Conservation (phyloP, 2,888 invertebrate genomes). For the Operophtera brumata region DNA sequence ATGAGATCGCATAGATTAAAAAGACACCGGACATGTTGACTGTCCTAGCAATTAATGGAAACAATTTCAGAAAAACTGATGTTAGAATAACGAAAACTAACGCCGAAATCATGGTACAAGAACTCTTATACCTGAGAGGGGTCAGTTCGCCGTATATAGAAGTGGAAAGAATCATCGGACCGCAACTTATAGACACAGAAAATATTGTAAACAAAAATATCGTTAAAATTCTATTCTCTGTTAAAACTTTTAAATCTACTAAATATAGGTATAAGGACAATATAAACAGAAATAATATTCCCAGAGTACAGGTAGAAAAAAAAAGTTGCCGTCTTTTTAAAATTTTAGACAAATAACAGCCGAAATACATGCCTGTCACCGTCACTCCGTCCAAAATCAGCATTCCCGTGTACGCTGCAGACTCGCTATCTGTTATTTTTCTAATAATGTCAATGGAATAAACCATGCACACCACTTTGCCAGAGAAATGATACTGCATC, state of each 20-base stretch:
- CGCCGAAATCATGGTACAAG: conserved; percentile 30
- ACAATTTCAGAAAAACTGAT: conserved; percentile 37
- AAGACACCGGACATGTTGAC: conserved; percentile 40
- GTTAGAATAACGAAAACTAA: conserved; percentile 24
- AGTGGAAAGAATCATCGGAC: conserved; percentile 43
- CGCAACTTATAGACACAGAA: conserved; percentile 47
- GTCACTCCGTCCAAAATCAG: conserved; percentile 43
- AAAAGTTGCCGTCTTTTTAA: conserved; percentile 40
- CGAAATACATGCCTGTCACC: conserved; percentile 42
- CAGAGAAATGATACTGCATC: conserved; percentile 42
- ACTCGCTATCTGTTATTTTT: conserved; percentile 38
- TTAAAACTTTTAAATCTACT: conserved; percentile 32
- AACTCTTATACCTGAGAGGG: conserved; percentile 33
- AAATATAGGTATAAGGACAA: conserved; percentile 47
- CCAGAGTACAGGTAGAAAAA: conserved; percentile 31
- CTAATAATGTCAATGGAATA: conserved; percentile 46
- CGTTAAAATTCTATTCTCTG: conserved; percentile 36
- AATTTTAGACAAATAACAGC: conserved; percentile 38
- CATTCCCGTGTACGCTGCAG: conserved; percentile 44
- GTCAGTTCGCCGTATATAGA: conserved; percentile 41
- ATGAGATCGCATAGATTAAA: conserved; percentile 36
- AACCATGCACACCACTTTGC: conserved; percentile 41
- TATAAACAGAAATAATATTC: conserved; percentile 38
- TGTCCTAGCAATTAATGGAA: conserved; percentile 35
- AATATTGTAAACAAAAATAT: conserved; percentile 37